Conservation (phyloP, 2,797 vertebrate genomes). For the Leuciscus waleckii region DNA sequence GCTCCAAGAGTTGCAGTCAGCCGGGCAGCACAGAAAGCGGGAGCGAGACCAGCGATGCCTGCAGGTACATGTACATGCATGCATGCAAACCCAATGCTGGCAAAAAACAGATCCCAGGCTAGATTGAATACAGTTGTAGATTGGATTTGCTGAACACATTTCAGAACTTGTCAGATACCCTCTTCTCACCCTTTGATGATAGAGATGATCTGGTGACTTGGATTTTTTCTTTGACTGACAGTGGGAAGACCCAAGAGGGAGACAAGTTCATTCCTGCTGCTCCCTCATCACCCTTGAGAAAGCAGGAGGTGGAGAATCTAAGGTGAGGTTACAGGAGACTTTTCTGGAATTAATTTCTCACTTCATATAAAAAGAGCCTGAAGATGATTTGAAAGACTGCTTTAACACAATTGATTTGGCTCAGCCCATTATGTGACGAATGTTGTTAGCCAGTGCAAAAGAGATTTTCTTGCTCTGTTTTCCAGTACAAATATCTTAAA, state of each 20-base stretch:
- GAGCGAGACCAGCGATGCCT: constrained; percentile 90
- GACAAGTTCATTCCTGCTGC: constrained; percentile 95
- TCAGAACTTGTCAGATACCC: constrained; percentile 5
- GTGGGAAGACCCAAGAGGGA: constrained; percentile 92
- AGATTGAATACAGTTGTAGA: not conserved
- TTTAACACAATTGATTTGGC: not conserved
- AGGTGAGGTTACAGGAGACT: constrained; percentile 77
- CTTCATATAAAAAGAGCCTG: not conserved
- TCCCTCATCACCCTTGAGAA: constrained; percentile 93
- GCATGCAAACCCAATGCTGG: constrained; percentile 31
- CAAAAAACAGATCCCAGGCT: not conserved
- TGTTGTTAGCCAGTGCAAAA: not conserved
- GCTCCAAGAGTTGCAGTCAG: constrained; percentile 86
- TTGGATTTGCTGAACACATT: not conserved
- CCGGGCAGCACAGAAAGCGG: constrained; percentile 87
- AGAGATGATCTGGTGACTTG: constrained; percentile 33
- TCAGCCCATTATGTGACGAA: not conserved
- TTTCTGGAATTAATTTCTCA: not conserved
- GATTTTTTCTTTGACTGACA: constrained; percentile 63
- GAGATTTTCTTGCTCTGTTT: not conserved
- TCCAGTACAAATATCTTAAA: not conserved
- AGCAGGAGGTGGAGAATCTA: constrained; percentile 96
- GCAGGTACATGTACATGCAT: constrained; percentile 83
- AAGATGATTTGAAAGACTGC: not conserved
- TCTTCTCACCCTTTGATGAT: not conserved